phyloP scores from a whole-genome alignment of 2,113 vertebrate genomes.

The Urocynchramus pylzowi region DNA sequence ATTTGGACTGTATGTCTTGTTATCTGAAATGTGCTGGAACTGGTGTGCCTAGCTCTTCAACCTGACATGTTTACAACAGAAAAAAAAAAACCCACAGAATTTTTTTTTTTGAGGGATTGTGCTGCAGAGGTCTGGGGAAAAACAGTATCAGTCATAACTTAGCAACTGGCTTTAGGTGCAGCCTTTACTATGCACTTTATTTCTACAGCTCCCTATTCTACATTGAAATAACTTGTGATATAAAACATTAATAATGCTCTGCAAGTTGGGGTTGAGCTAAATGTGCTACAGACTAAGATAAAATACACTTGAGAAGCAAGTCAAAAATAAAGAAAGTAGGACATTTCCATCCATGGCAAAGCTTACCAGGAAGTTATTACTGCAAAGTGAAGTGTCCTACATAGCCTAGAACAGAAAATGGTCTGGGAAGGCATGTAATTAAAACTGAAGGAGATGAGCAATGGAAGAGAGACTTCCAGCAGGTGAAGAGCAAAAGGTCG shows the following conservation, averaged over 20 bases:
- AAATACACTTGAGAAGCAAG: neutral
- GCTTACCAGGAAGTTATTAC: conserved; percentile 4
- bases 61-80: neutral
- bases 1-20: neutral
- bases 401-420: conserved; percentile 58
- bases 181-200: neutral
- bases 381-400: conserved; percentile 28
- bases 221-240: neutral
- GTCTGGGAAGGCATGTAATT: conserved; percentile 58
- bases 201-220: neutral
- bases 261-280: neutral
- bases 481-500: conserved; percentile 51
- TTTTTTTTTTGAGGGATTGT: neutral
- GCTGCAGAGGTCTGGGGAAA: neutral
- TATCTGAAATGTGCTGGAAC: neutral
- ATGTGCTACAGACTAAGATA: neutral
- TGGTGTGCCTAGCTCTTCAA: neutral
- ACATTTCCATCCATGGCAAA: conserved; percentile 8
- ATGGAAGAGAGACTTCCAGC: conserved; percentile 38
- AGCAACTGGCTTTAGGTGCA: neutral
- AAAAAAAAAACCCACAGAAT: neutral
- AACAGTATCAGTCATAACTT: neutral
- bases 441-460: conserved; percentile 64
- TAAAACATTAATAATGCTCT: neutral
- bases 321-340: conserved; percentile 16